Evolutionary conservation across 2,113 vertebrate species (phyloP).

Genomic region (Lathamus discolor): DNA sequence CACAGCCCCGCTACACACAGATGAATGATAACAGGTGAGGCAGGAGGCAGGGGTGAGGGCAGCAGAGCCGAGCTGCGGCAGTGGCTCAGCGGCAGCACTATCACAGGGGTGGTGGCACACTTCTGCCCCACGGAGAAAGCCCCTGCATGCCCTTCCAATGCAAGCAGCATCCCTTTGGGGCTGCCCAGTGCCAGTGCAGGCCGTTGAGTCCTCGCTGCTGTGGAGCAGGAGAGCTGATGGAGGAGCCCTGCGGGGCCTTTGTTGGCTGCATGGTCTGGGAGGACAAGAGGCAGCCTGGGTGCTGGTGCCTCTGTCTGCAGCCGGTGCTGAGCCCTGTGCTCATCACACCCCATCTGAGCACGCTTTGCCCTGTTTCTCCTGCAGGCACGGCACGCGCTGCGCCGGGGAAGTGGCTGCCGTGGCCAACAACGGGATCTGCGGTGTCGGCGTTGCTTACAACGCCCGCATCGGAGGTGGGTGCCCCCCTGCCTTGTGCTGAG

Average conservation of each 20-base stretch:
- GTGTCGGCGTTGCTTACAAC: constrained; percentile 92
- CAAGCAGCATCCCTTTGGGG: not conserved
- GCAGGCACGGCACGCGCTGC: constrained; percentile 92
- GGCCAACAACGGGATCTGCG: constrained; percentile 92
- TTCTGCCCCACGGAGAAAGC: not conserved
- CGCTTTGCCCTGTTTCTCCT: not conserved
- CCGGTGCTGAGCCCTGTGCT: accelerated
- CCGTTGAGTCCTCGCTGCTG: not conserved
- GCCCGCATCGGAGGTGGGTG: constrained; percentile 91
- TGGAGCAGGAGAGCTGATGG: not conserved
- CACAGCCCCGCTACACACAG: constrained; percentile 95
- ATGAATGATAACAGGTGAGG: constrained; percentile 95
- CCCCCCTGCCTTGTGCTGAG: not conserved
- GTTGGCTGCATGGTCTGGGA: accelerated
- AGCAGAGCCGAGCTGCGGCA: not conserved
- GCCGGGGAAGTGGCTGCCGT: constrained; percentile 92
- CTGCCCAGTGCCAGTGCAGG: not conserved
- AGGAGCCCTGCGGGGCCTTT: not conserved
- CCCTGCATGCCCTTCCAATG: accelerated
- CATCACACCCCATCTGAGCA: accelerated
- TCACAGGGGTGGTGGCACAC: not conserved
- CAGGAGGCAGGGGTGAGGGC: not conserved
- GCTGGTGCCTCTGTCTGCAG: not conserved
- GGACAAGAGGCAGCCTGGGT: accelerated
- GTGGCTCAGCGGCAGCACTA: not conserved